A percentile compares a stretch with the other conserved stretches of the same genome.
Evolutionary conservation across 2,113 vertebrate genomes (phyloP).

Genomic region (Prunella himalayana): DNA sequence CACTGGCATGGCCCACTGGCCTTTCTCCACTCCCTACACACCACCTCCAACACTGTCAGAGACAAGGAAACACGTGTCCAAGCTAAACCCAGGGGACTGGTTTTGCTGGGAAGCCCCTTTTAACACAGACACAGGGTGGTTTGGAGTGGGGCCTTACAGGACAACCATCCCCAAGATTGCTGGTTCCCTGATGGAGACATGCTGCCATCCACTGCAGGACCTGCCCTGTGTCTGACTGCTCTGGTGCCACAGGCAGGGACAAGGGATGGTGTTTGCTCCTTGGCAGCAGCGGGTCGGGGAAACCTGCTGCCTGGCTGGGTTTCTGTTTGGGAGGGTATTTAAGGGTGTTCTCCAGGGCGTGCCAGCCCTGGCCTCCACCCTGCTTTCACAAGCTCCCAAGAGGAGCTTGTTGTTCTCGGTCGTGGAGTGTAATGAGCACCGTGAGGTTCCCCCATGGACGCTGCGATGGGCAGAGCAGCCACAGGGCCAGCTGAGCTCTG

Average conservation of each 20-base stretch:
- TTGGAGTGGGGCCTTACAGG: rapidly evolving
- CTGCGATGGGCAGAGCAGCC: background rate
- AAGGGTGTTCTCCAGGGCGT: constrained; percentile 52
- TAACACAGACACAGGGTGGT: rapidly evolving
- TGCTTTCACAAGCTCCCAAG: constrained; percentile 28
- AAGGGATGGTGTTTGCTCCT: background rate
- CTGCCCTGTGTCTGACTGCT: rapidly evolving
- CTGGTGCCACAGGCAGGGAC: rapidly evolving
- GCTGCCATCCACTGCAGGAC: background rate
- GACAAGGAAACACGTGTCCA: background rate
- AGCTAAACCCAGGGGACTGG: background rate
- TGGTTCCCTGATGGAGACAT: background rate
- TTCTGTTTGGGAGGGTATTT: constrained; percentile 61
- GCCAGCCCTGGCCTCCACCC: constrained; percentile 37
- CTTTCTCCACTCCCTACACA: rapidly evolving
- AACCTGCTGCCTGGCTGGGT: background rate
- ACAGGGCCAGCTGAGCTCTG: background rate
- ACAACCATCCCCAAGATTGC: background rate
- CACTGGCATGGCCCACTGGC: rapidly evolving
- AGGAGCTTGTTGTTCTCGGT: constrained; percentile 39
- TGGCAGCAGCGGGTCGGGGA: background rate
- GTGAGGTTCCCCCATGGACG: background rate
- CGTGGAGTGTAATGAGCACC: background rate
- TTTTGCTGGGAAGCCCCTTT: background rate
- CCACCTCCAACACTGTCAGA: rapidly evolving